Base-by-base conservation (phyloP, 2,888 invertebrate genomes). In the Melanotus villosus region DNA sequence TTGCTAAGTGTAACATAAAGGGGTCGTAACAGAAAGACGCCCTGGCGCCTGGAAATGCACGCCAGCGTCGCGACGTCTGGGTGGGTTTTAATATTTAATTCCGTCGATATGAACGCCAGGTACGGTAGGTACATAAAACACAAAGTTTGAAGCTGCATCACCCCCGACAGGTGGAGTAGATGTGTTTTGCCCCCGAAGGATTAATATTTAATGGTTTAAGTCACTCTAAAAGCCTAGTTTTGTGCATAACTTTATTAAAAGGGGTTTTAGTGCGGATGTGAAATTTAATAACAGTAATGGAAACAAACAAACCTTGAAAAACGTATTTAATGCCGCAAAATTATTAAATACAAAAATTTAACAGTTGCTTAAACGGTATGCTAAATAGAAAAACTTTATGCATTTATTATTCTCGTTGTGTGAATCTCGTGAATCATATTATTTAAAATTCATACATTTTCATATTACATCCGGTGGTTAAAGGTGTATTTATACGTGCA, bases 11-110 rank as follows among this genome's bases (percentile, higher is more conserved):
- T 30, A 32, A 18, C 14, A 30, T 47, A 60, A 58, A 41, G 60
- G n/a, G n/a, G 47, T 30, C 19, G 43, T 5, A 50, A 16, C 30
- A n/a, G 21, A 14, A 59, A 59, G 32, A 19, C 32, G 32, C 32
- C 18, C 4, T 32, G 62, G 52, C 62, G 50, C 62, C 52, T 5
- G 1, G 30, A 30, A 50, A 32, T 32, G 50, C 50, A 50, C 50
- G 50, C 50, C 18, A 56, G 56, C 64, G 64, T 64, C 56, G 54
- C 64, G 64, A 56, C 56, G 64, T 19, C 43, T 38, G 56, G 41
- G 52, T 56, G 56, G 16, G 16, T 7, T 16, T 58, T 58, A 21
- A 58, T 58, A 58, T 58, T 58, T 58, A 12, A 43, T 58, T 58
- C 43, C 41, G 52, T 63, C 62, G 52, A 64, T 64, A 64, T 18